Evolutionary conservation across 2,113 vertebrate genomes (phyloP).

Genomic region (Dipodomys ordii): DNA sequence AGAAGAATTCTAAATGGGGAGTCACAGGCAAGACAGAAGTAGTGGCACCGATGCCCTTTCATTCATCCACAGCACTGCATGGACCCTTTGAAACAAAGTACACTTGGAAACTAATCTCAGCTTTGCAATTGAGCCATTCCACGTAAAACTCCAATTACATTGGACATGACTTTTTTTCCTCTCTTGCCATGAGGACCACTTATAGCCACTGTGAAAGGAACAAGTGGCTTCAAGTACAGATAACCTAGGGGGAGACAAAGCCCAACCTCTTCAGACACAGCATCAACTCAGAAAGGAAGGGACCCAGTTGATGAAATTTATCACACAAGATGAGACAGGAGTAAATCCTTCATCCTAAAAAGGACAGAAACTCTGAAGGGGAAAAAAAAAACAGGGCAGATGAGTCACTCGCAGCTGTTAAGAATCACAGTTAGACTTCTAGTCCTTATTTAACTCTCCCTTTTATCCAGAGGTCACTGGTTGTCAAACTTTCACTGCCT

Average conservation of each 20-base stretch:
- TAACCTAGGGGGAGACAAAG: not conserved
- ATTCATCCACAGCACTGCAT: not conserved
- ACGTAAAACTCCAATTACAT: not conserved
- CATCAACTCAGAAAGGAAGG: not conserved
- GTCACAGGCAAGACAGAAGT: too few relatives aligned
- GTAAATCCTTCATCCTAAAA: constrained; percentile 80
- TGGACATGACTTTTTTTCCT: not conserved
- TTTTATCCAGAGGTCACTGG: constrained; percentile 45
- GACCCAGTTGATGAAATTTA: constrained; percentile 62
- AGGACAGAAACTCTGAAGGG: constrained; percentile 75
- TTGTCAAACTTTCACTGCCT: constrained; percentile 27
- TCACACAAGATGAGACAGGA: constrained; percentile 20
- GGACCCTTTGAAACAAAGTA: not conserved
- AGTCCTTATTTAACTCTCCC: constrained; percentile 67
- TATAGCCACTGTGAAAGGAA: constrained; percentile 27
- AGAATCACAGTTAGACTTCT: constrained; percentile 62
- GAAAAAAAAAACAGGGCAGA: constrained; percentile 35
- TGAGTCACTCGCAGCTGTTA: constrained; percentile 81
- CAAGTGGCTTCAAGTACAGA: not conserved
- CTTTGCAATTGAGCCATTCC: not conserved
- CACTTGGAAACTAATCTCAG: not conserved
- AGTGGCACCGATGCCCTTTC: too few relatives aligned
- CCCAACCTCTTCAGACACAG: not conserved
- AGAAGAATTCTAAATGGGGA: not conserved
- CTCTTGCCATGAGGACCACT: not conserved